A percentile compares a stretch with the other conserved stretches of the same genome.
These are phyloP conservation scores for Vannuccia rotundouncinata DNA, from an alignment of 2,888 invertebrate species.

Conservation along the genomic window DNA sequence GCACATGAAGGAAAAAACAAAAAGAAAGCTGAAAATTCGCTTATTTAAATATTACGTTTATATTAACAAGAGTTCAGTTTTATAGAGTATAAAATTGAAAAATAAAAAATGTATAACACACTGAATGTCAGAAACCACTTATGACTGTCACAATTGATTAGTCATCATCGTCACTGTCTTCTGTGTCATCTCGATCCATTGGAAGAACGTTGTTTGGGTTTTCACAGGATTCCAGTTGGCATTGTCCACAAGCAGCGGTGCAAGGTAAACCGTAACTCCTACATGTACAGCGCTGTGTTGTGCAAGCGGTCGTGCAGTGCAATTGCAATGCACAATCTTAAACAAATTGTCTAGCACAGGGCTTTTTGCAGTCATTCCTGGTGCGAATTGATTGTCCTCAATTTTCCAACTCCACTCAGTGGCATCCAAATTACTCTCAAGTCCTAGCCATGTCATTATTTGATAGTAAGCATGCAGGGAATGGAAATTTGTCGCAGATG, in stretches of 20 bases:
- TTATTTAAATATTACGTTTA: neutral
- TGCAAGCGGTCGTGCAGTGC: constrained; percentile 37
- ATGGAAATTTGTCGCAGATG: constrained; percentile 35
- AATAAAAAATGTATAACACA: neutral
- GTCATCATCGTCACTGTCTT: constrained; percentile 28
- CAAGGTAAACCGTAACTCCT: constrained; percentile 33
- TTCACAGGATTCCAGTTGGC: constrained; percentile 33
- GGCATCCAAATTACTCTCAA: constrained; percentile 29
- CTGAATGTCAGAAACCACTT: neutral
- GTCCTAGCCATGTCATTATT: constrained; percentile 33
- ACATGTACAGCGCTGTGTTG: constrained; percentile 36
- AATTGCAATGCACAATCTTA: constrained; percentile 37
- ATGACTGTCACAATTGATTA: neutral
- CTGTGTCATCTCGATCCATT: neutral
- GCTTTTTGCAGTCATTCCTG: constrained; percentile 28
- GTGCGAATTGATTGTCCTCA: constrained; percentile 29
- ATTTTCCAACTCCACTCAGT: constrained; percentile 34
- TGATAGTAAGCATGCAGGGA: constrained; percentile 30
- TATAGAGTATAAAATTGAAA: neutral
- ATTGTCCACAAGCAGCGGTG: constrained; percentile 36
- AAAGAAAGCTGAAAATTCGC: neutral
- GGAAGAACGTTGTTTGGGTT: constrained; percentile 30
- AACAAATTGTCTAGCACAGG: constrained; percentile 34
- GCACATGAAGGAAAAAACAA: neutral
- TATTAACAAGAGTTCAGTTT: neutral